These are phyloP conservation scores for Bombylius major DNA, from an alignment of 2,888 invertebrate species.

Conservation along the genomic window DNA sequence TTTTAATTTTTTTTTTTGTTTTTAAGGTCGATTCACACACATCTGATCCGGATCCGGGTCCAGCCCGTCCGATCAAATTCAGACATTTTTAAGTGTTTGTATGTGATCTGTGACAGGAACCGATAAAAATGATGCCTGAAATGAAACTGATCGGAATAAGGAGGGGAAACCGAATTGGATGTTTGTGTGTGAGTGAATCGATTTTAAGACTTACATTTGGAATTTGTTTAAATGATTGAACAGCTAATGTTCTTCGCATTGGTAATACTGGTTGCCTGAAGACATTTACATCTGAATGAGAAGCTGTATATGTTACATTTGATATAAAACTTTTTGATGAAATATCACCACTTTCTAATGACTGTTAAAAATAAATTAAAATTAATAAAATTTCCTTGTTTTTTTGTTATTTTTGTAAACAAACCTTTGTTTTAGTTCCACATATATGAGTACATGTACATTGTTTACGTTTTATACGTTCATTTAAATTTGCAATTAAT, in stretches of 20 bases:
- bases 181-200: too few relatives aligned
- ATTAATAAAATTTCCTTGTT: not conserved
- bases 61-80: too few relatives aligned
- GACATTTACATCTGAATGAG: slow-evolving; percentile 13
- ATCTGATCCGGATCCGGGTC: too few relatives aligned
- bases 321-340: slow-evolving; percentile 23
- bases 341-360: slow-evolving; percentile 21
- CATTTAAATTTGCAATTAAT: slow-evolving; percentile 33
- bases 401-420: not conserved
- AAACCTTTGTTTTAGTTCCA: slow-evolving; percentile 26
- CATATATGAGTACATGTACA: slow-evolving; percentile 33
- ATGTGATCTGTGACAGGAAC: too few relatives aligned
- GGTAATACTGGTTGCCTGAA: slow-evolving; percentile 28
- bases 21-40: too few relatives aligned
- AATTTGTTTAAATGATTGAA: slow-evolving; percentile 27
- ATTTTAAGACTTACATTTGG: slow-evolving; percentile 23
- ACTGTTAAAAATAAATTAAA: slow-evolving; percentile 2
- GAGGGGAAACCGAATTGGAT: too few relatives aligned
- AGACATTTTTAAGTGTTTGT: too few relatives aligned
- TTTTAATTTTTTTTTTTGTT: too few relatives aligned
- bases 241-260: slow-evolving; percentile 24
- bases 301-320: slow-evolving; percentile 21
- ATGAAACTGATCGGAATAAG: too few relatives aligned
- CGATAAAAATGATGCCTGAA: too few relatives aligned
- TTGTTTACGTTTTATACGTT: slow-evolving; percentile 29